Base-by-base conservation (phyloP, 2,888 invertebrate genomes). In the Schizaphis graminum region DNA sequence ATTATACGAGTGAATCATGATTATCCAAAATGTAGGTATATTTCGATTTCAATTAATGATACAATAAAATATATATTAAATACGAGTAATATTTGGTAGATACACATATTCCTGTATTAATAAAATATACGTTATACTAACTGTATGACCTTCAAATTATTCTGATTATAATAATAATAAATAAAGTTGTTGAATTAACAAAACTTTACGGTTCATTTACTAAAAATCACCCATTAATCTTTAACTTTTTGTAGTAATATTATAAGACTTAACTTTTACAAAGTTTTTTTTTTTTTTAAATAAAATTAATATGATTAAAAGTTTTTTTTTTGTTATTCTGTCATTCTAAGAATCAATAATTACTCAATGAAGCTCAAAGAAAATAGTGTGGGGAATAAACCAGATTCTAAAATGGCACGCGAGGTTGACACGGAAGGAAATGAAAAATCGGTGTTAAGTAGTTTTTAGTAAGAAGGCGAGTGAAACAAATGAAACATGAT, bases 401-500 rank as follows among this genome's bases (percentile, higher is more conserved):
- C 49, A 87, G 49, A 61, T 87, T 61, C 26, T n/a, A 5, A 87
- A 67, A 61, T 21, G 16, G 56, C 57, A 56, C 91, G 56, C 85
- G 3, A 85, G 85, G 91, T 91, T 86, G 91, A 91, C 91, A 84
- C 24, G 47, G n/a, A 44, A 57, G 56, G 91, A 91, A 91, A 85
- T 91, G 91, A 91, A 91, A 91, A 91, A 91, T 86, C 44, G 57
- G 91, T 47, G 35, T 86, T 91, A 86, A 91, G 86, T 91, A 57
- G 91, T 91, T 91, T 91, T 91, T 91, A 47, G 41, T 41, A 92
- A 88, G 47, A 41, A 67, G 41, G 49, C 61, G 67, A 53, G 87
- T 67, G 77, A 92, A 92, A 87, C 87, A 92, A 77, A 92, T 88
- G 88, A 92, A 92, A 92, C 88, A 57, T 88, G 92, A 92, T 92